A percentile compares a stretch with the other conserved stretches of the same genome.
Conservation (phyloP, 2,797 vertebrate genomes). For the Smutsia temminckii region DNA sequence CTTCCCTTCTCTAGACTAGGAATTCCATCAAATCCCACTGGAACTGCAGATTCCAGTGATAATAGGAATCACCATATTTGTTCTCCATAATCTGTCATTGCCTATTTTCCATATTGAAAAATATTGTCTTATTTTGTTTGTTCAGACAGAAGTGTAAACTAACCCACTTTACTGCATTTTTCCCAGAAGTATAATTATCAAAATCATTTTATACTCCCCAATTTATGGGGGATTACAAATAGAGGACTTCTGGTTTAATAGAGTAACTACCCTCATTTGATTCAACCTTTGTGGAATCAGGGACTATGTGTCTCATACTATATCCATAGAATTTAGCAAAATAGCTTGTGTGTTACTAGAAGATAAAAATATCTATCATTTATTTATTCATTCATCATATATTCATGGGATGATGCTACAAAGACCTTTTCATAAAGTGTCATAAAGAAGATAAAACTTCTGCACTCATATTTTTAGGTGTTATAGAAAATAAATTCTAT, state of each 20-base stretch:
- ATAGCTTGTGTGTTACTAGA: not conserved
- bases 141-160: not conserved
- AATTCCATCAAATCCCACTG: not conserved
- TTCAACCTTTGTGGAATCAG: not conserved
- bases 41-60: too few species aligned
- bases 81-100: not conserved
- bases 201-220: not conserved
- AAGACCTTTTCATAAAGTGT: not conserved
- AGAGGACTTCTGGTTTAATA: not conserved
- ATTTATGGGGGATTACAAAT: not conserved
- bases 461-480: not conserved
- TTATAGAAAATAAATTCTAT: not conserved
- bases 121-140: not conserved
- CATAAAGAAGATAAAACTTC: not conserved
- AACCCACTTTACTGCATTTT: not conserved
- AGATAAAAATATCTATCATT: not conserved
- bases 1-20: not conserved
- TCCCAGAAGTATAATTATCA: not conserved
- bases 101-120: not conserved
- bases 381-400: not conserved
- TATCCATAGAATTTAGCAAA: not conserved
- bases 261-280: not conserved
- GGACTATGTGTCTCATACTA: not conserved
- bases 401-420: not conserved
- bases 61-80: not conserved